A percentile compares a stretch with the other conserved stretches of the same genome.
Evolutionary conservation across 1,140 invertebrate species (phyloP).

Genomic region (Nasonia longicornis): DNA sequence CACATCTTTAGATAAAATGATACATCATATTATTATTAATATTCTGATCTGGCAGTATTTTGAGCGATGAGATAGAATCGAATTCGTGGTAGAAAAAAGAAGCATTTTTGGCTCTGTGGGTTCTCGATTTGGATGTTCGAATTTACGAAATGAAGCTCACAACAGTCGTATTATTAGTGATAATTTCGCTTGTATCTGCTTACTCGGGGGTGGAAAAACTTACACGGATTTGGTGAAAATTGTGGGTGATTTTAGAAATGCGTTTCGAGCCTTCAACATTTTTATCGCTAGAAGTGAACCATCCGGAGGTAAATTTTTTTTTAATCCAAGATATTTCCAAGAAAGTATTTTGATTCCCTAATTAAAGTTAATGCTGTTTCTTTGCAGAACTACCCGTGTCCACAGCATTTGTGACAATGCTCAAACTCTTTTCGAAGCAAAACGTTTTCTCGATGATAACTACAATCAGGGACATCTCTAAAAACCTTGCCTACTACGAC

Average conservation of each 20-base stretch:
- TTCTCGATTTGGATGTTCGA: too few species aligned
- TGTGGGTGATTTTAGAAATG: background rate
- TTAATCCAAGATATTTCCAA: too few species aligned
- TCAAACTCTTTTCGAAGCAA: background rate
- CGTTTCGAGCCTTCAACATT: background rate
- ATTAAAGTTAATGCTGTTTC: background rate
- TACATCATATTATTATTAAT: too few species aligned
- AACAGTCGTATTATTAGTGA: background rate
- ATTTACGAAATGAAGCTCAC: background rate
- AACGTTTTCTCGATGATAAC: background rate
- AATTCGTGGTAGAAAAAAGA: too few species aligned
- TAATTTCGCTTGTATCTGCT: background rate
- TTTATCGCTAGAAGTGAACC: background rate
- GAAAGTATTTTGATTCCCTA: too few species aligned
- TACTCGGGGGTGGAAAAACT: background rate
- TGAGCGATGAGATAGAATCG: too few species aligned
- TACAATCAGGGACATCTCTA: background rate
- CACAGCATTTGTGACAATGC: background rate
- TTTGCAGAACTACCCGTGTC: background rate
- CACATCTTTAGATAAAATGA: too few species aligned
- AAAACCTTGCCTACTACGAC: background rate
- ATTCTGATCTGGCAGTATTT: too few species aligned
- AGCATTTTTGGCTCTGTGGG: too few species aligned
- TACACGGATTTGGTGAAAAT: background rate
- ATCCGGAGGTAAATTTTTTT: background rate